Base-by-base conservation (phyloP, 2,888 invertebrate genomes). In the Oligia latruncula region DNA sequence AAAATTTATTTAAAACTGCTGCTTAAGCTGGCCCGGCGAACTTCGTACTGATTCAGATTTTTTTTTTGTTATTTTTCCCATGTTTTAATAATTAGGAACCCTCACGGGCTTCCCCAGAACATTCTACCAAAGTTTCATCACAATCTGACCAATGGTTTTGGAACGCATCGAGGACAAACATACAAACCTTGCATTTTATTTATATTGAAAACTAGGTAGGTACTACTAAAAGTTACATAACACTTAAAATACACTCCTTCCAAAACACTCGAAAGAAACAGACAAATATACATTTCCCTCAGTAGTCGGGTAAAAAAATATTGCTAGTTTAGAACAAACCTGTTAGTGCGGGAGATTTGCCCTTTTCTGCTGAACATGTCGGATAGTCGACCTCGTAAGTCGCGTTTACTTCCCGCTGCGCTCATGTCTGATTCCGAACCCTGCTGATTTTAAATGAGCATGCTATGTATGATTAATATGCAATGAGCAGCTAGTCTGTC, bases 301-400 rank as follows among this genome's bases (percentile, higher is more conserved):
- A 55, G 17, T 1, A 58, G 46, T 40, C 0, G 0, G 15, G 23
- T 40, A 62, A 29, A 64, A 35, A n/a, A 13, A 46, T 29, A n/a
- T 40, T 49, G 29, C 1, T 58, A 8, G 65, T n/a, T 29, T 15
- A 49, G 2, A 11, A 78, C 77, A 74, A 89, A 98, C 98, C 98
- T 98, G 91, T 97, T 98, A 80, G 98, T 98, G 78, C 98, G 97
- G 15, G 98, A 98, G 11, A 96, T 94, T 79, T 97, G 97, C 58
- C 95, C 95, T 89, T 97, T 96, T 89, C 98, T 97, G 93, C 98
- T 98, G 91, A 99, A 99, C 97, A 99, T 98, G 85, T 98, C 98
- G 0, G 98, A 98, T 67, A 99, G 95, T 83, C 98, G 97, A 78
- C 98, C 98, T 91, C 98, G 98, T 87, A 99, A 96, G 95, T 98